These are phyloP conservation scores for Drosophila suboccidentalis DNA, from an alignment of 2,888 invertebrate species.

Conservation along the genomic window DNA sequence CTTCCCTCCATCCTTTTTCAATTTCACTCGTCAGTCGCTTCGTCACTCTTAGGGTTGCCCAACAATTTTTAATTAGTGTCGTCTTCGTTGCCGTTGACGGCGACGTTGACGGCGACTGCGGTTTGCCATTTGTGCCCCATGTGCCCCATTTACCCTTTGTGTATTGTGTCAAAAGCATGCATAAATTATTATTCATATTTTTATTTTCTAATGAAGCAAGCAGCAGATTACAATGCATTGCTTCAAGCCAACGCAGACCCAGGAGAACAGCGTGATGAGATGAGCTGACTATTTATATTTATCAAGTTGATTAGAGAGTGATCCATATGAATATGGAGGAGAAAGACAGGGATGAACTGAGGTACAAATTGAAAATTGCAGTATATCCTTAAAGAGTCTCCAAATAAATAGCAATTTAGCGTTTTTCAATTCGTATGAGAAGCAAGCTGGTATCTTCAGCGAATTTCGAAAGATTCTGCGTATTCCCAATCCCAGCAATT, in stretches of 20 bases:
- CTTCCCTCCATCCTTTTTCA: conserved; percentile 45
- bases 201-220: conserved; percentile 67
- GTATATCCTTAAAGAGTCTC: not conserved
- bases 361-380: not conserved
- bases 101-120: conserved; percentile 39
- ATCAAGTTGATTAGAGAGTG: conserved; percentile 4
- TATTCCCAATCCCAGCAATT: too few species aligned
- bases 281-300: conserved; percentile 19
- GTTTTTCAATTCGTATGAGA: too few species aligned
- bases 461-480: too few species aligned
- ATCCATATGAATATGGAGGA: not conserved
- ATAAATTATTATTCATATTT: conserved; percentile 68
- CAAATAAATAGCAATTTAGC: too few species aligned
- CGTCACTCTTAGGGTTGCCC: conserved; percentile 48
- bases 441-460: too few species aligned
- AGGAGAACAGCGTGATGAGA: not conserved
- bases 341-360: not conserved
- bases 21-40: conserved; percentile 42
- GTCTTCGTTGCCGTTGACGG: conserved; percentile 41
- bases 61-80: conserved; percentile 77
- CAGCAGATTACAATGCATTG: not conserved
- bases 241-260: conserved; percentile 1
- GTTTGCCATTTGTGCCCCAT: conserved; percentile 36
- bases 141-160: conserved; percentile 68
- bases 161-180: conserved; percentile 75